These are phyloP conservation scores for Lapara coniferarum DNA, from an alignment of 2,888 invertebrate genomes.

Conservation along the genomic window DNA sequence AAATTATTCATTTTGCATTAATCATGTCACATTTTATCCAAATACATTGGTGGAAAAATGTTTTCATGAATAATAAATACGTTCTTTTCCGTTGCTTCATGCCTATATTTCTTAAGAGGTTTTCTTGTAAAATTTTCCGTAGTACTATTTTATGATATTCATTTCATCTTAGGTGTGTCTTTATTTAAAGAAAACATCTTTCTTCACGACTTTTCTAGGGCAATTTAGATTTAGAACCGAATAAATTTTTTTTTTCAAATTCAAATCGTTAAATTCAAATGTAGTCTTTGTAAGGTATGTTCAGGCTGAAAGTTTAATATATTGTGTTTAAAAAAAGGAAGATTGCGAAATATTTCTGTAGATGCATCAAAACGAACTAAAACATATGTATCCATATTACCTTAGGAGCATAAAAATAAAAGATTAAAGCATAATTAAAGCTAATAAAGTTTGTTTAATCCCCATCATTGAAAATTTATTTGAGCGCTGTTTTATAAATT, in stretches of 20 bases:
- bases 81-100: background rate
- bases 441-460: too few relatives aligned
- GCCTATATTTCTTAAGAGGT: background rate
- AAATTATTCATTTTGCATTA: background rate
- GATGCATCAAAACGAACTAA: too few relatives aligned
- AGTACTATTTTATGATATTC: background rate
- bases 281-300: background rate
- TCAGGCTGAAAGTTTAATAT: too few relatives aligned
- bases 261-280: background rate
- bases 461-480: too few relatives aligned
- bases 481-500: too few relatives aligned
- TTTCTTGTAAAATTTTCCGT: background rate
- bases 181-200: background rate
- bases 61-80: slow-evolving; percentile 5
- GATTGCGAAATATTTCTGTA: too few relatives aligned
- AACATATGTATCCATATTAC: too few relatives aligned
- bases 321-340: too few relatives aligned
- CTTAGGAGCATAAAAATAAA: too few relatives aligned
- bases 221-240: background rate
- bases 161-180: background rate
- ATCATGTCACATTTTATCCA: background rate
- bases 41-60: background rate
- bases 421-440: too few relatives aligned
- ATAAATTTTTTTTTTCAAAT: too few relatives aligned
- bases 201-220: too few relatives aligned